phyloP scores from a whole-genome alignment of 2,113 vertebrate species.

The Spea multiplicata region DNA sequence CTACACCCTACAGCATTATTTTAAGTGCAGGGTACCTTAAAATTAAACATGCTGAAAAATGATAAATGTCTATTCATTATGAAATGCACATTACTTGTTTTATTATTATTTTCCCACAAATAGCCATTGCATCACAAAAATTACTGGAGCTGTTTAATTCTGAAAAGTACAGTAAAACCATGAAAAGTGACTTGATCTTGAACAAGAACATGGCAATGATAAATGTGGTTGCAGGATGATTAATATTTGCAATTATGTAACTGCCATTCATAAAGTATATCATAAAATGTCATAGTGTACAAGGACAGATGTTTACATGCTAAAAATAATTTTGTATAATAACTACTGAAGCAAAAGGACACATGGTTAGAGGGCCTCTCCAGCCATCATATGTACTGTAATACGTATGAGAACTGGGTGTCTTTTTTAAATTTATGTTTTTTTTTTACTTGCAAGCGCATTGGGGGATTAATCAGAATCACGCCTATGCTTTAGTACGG shows the following conservation, averaged over 20 bases:
- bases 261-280: constrained; percentile 27
- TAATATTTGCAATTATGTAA: constrained; percentile 28
- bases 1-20: no score
- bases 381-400: no score
- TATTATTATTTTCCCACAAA: neutral
- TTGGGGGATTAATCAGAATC: no score
- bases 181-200: neutral
- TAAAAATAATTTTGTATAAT: constrained; percentile 10
- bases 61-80: neutral
- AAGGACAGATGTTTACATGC: constrained; percentile 2
- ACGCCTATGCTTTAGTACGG: no score
- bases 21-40: no score
- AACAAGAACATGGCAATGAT: constrained; percentile 9
- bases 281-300: constrained; percentile 15
- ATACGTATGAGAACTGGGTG: no score
- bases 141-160: neutral
- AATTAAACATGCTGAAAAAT: no score
- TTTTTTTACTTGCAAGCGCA: no score
- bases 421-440: no score
- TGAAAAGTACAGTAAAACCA: neutral
- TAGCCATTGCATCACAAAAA: neutral
- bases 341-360: neutral
- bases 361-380: neutral
- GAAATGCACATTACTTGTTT: neutral
- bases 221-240: constrained; percentile 23